phyloP scores from a whole-genome alignment of 2,113 vertebrate species.

The Corythaeola cristata region DNA sequence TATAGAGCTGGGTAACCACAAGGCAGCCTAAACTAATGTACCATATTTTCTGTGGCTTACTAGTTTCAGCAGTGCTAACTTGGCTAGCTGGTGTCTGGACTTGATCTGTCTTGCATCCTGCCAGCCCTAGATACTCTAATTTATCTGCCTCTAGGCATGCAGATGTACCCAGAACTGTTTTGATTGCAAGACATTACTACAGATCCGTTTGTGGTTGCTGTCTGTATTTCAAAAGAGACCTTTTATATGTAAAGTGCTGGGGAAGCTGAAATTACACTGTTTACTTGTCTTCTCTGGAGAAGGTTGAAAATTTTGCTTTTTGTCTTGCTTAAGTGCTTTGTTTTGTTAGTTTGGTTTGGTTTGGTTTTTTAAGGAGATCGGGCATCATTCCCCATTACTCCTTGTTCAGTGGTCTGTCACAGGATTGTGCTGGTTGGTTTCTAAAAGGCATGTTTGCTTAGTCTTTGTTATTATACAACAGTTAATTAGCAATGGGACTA shows the following conservation, averaged over 20 bases:
- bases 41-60: background rate
- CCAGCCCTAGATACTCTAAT: conserved; percentile 8
- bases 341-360: background rate
- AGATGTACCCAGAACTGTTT: conserved; percentile 34
- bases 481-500: background rate
- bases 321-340: background rate
- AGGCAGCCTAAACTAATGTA: background rate
- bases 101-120: conserved; percentile 42
- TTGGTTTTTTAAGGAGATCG: background rate
- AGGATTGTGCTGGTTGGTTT: background rate
- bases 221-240: conserved; percentile 41
- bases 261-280: conserved; percentile 35
- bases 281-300: conserved; percentile 15
- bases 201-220: conserved; percentile 62
- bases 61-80: background rate
- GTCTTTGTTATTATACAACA: background rate
- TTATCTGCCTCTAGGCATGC: conserved; percentile 23
- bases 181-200: conserved; percentile 56
- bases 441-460: background rate
- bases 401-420: background rate
- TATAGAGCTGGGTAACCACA: background rate
- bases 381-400: background rate
- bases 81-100: conserved; percentile 15
- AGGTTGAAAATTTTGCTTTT: background rate
- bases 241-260: conserved; percentile 13